Conservation (phyloP, 2,113 vertebrate genomes). For the Oxyruncus cristatus region DNA sequence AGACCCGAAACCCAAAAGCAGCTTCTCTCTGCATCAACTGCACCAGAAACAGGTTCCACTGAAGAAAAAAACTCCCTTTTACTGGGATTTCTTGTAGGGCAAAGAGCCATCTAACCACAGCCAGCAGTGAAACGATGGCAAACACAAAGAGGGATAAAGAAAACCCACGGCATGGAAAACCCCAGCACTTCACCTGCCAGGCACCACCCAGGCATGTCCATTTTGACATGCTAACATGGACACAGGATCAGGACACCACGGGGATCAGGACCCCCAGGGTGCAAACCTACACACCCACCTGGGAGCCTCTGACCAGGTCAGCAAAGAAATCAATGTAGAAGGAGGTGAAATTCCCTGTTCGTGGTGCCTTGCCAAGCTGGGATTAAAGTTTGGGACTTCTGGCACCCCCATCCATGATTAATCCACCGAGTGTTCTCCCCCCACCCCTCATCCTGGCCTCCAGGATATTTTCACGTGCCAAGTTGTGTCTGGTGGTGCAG, state of each 20-base stretch:
- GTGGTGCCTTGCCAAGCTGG: not conserved
- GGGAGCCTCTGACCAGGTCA: not conserved
- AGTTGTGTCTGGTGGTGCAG: not conserved
- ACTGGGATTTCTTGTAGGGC: not conserved
- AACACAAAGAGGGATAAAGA: not conserved
- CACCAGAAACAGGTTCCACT: not conserved
- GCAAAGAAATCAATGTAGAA: not conserved
- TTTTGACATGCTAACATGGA: accelerated
- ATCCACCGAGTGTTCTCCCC: accelerated
- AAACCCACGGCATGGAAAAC: accelerated
- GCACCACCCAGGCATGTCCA: not conserved
- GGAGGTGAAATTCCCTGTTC: not conserved
- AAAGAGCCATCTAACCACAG: not conserved
- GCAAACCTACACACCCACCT: accelerated
- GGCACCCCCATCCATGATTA: not conserved
- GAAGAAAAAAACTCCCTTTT: not conserved
- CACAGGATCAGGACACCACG: not conserved
- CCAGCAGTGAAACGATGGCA: accelerated
- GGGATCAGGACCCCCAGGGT: not conserved
- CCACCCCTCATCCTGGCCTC: not conserved
- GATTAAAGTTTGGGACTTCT: not conserved
- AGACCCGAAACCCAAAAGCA: not conserved
- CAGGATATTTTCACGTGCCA: not conserved
- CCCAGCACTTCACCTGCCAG: not conserved
- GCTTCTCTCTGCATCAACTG: not conserved